These are phyloP conservation scores for Phymastichus coffea DNA, from an alignment of 1,140 invertebrate species.

Conservation along the genomic window DNA sequence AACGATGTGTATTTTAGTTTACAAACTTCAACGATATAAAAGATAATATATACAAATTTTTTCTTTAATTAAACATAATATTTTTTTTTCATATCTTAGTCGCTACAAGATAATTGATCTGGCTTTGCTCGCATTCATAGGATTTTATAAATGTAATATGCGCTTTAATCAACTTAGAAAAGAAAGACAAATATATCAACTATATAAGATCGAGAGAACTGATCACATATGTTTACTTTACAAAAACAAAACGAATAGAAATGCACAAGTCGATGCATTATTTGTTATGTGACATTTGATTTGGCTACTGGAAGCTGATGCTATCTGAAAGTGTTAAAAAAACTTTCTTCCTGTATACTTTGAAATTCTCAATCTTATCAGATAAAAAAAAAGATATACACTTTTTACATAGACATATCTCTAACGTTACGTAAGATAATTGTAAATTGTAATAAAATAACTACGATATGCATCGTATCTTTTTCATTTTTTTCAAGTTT, in stretches of 20 bases:
- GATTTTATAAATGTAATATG: slow-evolving; percentile 15
- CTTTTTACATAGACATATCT: slow-evolving; percentile 23
- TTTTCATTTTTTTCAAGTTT: slow-evolving; percentile 40
- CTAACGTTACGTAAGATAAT: slow-evolving; percentile 13
- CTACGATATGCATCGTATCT: slow-evolving; percentile 32
- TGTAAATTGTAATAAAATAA: slow-evolving; percentile 31
- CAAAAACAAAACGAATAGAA: slow-evolving; percentile 3
- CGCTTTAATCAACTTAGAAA: slow-evolving; percentile 17
- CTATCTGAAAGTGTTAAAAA: slow-evolving; percentile 7
- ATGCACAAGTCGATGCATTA: slow-evolving; percentile 25
- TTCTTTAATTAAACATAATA: slow-evolving; percentile 22
- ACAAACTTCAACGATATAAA: slow-evolving; percentile 50
- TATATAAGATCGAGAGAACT: slow-evolving; percentile 19
- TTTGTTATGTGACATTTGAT: no score
- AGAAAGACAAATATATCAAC: slow-evolving; percentile 10
- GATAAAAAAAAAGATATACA: no score
- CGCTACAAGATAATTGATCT: slow-evolving; percentile 25
- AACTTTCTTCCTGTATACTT: background rate
- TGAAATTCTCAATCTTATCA: slow-evolving; percentile 18
- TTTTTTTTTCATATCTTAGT: slow-evolving; percentile 28
- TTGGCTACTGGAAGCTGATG: background rate
- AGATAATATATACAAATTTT: slow-evolving; percentile 42
- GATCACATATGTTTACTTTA: background rate
- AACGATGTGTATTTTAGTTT: slow-evolving; percentile 40
- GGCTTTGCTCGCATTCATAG: slow-evolving; percentile 22